Evolutionary conservation across 2,888 invertebrate genomes (phyloP), one percentile per base, ranked within the genome.

Genomic region (Andrena flavipes): DNA sequence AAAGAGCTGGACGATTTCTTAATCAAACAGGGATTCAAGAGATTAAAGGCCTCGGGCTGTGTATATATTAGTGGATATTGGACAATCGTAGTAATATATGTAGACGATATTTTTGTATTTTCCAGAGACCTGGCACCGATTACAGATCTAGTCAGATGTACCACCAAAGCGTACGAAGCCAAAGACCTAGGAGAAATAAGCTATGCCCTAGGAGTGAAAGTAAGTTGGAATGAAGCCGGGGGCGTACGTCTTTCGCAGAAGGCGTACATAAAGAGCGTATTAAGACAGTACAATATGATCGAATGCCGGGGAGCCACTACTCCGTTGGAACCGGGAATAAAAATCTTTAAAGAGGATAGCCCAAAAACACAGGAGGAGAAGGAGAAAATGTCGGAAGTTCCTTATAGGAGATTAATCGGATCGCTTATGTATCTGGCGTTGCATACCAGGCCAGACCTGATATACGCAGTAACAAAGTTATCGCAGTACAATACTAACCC

Each of bases 321-420:
- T 4, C 72, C 63, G n/a, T 33, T 72, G n/a, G 63, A 54, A 51
- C 54, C 63, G 4, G 72, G 63, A 13, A n/a, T 23, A 3, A 51
- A 30, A 54, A 6, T 62, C 2, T 48, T 42, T 2, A 59, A 42
- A 51, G 29, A 51, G 2, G 63, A 63, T 48, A 20, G 48, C 8
- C 65, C 65, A 5, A n/a, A 42, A 49, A 16, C 16, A 0, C 35
- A 30, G 10, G 16, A 65, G 6, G 65, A 65, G 7, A 42, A 42
- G 10, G 29, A 48, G 8, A 65, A 26, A 6, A 49, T 56, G 42
- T 56, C 26, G 1, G 16, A 6, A 13, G 42, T 59, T 13, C 59
- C 59, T 20, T 69, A 69, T 16, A 35, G 35, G 23, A 13, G 42
- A 29, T 26, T 59, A 3, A 60, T 70, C 8, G 60, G 70, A 4